Evolutionary conservation across 2,888 invertebrate species (phyloP), one percentile per base, ranked within the genome.

Genomic region (Lasioglossum oenotherae): DNA sequence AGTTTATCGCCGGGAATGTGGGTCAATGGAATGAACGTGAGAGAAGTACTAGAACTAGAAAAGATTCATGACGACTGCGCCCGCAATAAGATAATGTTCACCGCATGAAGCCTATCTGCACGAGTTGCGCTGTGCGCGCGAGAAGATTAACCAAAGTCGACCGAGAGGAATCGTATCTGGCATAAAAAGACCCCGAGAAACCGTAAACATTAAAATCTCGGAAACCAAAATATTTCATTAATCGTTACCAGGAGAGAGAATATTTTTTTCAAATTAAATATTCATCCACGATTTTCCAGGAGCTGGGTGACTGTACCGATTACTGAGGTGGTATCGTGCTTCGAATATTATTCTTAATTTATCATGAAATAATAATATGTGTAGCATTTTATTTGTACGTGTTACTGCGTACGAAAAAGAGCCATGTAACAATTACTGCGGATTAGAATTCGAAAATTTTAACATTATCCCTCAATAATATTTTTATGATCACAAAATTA

Each of bases 31-130:
- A 88, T 79, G 79, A 88, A 88, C 78, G 78, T 74, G 75, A 69
- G 78, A 80, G 74, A 85, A 79, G 82, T 76, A 78, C 79, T 74
- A 78, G 83, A 87, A 89, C 81, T 89, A 80, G 87, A 88, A 82
- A 82, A 88, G 81, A 81, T 85, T 84, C 86, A 78, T 83, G 85
- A 83, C 67, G 81, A 78, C 73, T 76, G 75, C 69, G 81, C 82
- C 82, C 82, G 84, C 87, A 87, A 87, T 87, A 87, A 87, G 82
- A 87, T 87, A 86, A 87, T 87, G 86, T 78, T 80, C 87, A 78
- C 80, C 60, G 87, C 82, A 27, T 83, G 87, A 75, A 74, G 86
- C 78, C 86, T 80, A 86, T 86, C 86, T 86, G 60, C 71, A 72
- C 69, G 53, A 23, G 57, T 44, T 72, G 49, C n/a, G 69, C 46